Base-by-base conservation (phyloP, 53 echinoderm and acorn worm genomes). In the Astropecten irregularis region DNA sequence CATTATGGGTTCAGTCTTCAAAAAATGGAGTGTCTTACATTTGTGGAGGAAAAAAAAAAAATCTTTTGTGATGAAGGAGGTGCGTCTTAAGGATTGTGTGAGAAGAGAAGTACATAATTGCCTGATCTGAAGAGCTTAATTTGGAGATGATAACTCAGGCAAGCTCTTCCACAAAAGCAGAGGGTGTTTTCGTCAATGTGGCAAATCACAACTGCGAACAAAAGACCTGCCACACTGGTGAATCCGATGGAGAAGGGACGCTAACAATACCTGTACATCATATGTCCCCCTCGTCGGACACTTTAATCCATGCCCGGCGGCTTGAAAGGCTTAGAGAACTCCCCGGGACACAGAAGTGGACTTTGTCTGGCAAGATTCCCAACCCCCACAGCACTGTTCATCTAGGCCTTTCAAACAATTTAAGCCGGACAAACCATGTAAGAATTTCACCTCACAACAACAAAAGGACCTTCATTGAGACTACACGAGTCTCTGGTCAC, bases 391-490 rank as follows among this genome's bases (percentile, higher is more conserved):
- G n/a, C n/a, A n/a, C n/a, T n/a, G n/a, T n/a, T n/a, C n/a, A n/a
- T n/a, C n/a, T n/a, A n/a, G n/a, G n/a, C n/a, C n/a, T n/a, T n/a
- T n/a, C n/a, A n/a, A n/a, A n/a, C n/a, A n/a, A n/a, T n/a, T n/a
- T n/a, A n/a, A n/a, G 7, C 20, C 51, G 20, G 51, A 51, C 15
- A 68, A 42, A 15, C 44, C 68, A 16, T 26, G 68, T 23, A 4
- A n/a, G 44, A 49, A 49, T 69, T 28, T 69, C 69, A 69, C 69
- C 69, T 69, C 69, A 69, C 69, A 69, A 4, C 26, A 26, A 69
- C 48, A 48, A 69, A 28, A 27, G 29, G n/a, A n/a, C n/a, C n/a
- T n/a, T n/a, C n/a, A n/a, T n/a, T n/a, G n/a, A n/a, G n/a, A n/a
- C n/a, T n/a, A n/a, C n/a, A n/a, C n/a, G n/a, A n/a, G n/a, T n/a